Base-by-base conservation (phyloP, 2,888 invertebrate species). In the Ypsolopha sequella region DNA sequence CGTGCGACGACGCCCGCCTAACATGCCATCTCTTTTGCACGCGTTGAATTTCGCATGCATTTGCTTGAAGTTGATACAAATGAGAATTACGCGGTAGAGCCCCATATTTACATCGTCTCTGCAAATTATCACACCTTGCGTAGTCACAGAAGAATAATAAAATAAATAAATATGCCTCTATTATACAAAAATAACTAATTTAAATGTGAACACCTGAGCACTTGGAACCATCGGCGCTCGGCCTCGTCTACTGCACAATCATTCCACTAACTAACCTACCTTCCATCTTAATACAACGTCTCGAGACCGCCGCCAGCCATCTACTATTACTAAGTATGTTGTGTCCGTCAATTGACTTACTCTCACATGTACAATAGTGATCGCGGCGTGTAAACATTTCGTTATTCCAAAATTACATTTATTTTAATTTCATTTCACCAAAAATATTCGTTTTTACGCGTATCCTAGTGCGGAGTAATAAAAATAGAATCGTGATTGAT, bases 101-200 rank as follows among this genome's bases (percentile, higher is more conserved):
- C 24, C 24, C 24, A 24, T 3, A 24, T 24, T 2, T 24, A 24
- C 24, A 24, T 24, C 24, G 24, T 24, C 24, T 24, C 24, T n/a
- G 10, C 9, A 6, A 39, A 39, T 8, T 8, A 13, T 2, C 2
- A 7, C n/a, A n/a, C 11, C 3, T 3, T 13, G 6, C 24, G 8
- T 14, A 9, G 63, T 76, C 73, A 70, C 72, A 64, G 63, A 72
- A 72, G 63, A 66, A 68, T 65, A 72, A 41, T 44, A 74, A 76
- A 84, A 84, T 81, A 85, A 84, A 85, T 84, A 84, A 80, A 81
- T 84, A 82, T 79, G 77, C 76, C 72, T 82, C 35, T 44, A n/a
- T 80, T 84, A 81, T 84, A 84, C 76, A 84, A 82, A 82, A 84
- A 81, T 80, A 81, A 82, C 73, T 73, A 74, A 76, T 78, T 76